Conservation (phyloP, 64 coral and sea anemone genomes). For the Montipora capricornis region DNA sequence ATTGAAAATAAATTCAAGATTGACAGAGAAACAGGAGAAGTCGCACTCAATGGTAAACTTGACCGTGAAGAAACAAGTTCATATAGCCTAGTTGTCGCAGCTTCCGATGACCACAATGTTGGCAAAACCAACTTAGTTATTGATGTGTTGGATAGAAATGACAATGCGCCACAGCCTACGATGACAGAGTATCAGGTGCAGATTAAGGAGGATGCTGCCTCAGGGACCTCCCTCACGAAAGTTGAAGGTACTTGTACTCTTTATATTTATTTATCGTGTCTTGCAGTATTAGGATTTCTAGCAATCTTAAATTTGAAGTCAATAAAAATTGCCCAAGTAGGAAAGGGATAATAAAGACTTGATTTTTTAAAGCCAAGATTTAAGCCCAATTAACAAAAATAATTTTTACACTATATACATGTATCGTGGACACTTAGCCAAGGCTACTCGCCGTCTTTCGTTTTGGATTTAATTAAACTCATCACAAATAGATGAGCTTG, state of each 20-base stretch:
- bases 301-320: too few species aligned
- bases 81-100: slow-evolving; percentile 54
- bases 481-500: too few species aligned
- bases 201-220: slow-evolving; percentile 58
- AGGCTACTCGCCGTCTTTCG: too few species aligned
- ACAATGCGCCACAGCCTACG: slow-evolving; percentile 81
- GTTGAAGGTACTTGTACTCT: slow-evolving; percentile 72
- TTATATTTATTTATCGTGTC: too few species aligned
- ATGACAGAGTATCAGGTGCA: slow-evolving; percentile 81
- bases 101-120: slow-evolving; percentile 78
- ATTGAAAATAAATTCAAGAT: slow-evolving; percentile 82
- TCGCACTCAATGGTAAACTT: slow-evolving; percentile 62
- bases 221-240: slow-evolving; percentile 66
- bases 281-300: too few species aligned
- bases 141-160: slow-evolving; percentile 77
- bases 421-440: too few species aligned
- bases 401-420: too few species aligned
- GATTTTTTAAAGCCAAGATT: too few species aligned
- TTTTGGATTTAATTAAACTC: too few species aligned
- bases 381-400: too few species aligned
- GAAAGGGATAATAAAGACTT: too few species aligned
- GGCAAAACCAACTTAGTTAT: slow-evolving; percentile 56
- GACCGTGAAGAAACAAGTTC: slow-evolving; percentile 72
- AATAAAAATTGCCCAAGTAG: too few species aligned
- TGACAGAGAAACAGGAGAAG: slow-evolving; percentile 30